These are phyloP conservation scores for Pterophyllum scalare DNA, from an alignment of 2,113 vertebrate species.

Conservation along the genomic window DNA sequence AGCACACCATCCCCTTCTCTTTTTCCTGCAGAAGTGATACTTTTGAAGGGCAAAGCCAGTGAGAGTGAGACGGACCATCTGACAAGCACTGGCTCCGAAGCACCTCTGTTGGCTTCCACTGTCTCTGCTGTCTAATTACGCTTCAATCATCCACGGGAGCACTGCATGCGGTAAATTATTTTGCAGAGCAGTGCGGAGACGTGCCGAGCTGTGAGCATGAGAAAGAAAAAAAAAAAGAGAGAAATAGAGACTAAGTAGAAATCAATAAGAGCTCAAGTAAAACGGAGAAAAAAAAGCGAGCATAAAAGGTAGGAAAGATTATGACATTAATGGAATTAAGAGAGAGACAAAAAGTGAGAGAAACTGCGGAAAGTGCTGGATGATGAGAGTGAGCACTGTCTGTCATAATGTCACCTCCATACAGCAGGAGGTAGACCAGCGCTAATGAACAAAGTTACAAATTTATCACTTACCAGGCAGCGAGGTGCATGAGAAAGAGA, in stretches of 20 bases:
- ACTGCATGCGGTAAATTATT: conserved; percentile 82
- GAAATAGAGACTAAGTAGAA: conserved; percentile 40
- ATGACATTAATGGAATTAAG: conserved; percentile 26
- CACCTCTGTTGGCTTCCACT: conserved; percentile 73
- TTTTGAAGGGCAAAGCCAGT: conserved; percentile 78
- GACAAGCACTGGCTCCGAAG: conserved; percentile 66
- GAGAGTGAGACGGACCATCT: conserved; percentile 77
- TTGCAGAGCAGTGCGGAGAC: conserved; percentile 64
- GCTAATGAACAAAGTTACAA: conserved; percentile 75
- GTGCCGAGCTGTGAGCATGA: conserved; percentile 61
- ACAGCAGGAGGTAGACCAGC: conserved; percentile 58
- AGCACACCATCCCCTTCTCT: conserved; percentile 12
- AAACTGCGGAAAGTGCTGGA: conserved; percentile 3
- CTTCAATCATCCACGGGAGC: conserved; percentile 81
- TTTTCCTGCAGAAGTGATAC: conserved; percentile 60
- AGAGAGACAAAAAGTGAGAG: conserved; percentile 24
- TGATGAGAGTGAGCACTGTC: conserved; percentile 36
- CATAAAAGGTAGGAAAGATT: conserved; percentile 18
- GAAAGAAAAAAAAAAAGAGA: conserved; percentile 14
- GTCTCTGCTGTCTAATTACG: conserved; percentile 82
- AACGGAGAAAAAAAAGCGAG: neutral
- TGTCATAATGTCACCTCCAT: conserved; percentile 57
- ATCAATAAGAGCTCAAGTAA: conserved; percentile 32
- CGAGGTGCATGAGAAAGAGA: conserved; percentile 16
- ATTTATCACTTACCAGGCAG: conserved; percentile 59